Base-by-base conservation (phyloP, 2,113 vertebrate species). In the Xenopus laevis region DNA sequence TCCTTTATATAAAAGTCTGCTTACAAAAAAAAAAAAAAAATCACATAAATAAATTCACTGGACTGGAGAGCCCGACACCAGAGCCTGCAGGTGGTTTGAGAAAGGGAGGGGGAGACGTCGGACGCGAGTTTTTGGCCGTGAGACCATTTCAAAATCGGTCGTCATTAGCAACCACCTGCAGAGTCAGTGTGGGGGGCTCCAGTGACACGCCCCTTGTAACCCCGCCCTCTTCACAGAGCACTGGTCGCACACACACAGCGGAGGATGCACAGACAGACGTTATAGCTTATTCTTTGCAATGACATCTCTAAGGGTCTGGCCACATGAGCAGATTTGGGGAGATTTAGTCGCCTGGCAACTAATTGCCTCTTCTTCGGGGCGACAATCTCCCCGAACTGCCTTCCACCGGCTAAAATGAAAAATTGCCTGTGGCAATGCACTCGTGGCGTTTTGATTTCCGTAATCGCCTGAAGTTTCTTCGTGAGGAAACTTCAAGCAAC, bases 261-360 rank as follows among this genome's bases (percentile, higher is more conserved):
- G 23, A n/a, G 23, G 23, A 27, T 4, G 4, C 23, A 79, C 78
- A 72, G 79, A 80, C 76, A 84, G 79, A 75, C 82, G 81, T 80
- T 40, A 79, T 82, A 82, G 85, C 81, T 81, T 79, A 40, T 79
- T 78, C 80, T 71, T 79, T 2, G 77, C 82, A 82, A 81, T 13
- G 47, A 12, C 15, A 16, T 5, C 4, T 27, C 23, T 27, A n/a
- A n/a, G n/a, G n/a, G n/a, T n/a, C n/a, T n/a, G n/a, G n/a, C n/a
- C n/a, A n/a, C n/a, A n/a, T n/a, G n/a, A n/a, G n/a, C n/a, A n/a
- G n/a, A n/a, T n/a, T n/a, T n/a, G n/a, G n/a, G n/a, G n/a, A n/a
- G n/a, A n/a, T n/a, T n/a, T n/a, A n/a, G n/a, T n/a, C n/a, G n/a
- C n/a, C n/a, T n/a, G n/a, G n/a, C n/a, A n/a, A n/a, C n/a, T n/a